A percentile compares a stretch with the other conserved stretches of the same genome.
Conservation (phyloP, 2,888 invertebrate genomes). For the Diplazon laetatorius region DNA sequence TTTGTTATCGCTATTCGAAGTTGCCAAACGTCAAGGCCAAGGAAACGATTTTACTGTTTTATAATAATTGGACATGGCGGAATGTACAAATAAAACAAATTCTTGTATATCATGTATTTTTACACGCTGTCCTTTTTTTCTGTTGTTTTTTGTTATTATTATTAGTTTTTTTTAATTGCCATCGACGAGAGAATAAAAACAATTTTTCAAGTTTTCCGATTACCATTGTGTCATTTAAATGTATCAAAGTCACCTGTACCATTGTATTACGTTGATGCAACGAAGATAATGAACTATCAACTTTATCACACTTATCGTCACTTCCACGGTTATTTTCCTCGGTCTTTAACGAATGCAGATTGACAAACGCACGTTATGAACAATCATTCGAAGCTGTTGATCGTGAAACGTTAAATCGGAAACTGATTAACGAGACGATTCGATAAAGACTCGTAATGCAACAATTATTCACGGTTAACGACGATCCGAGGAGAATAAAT, state of each 20-base stretch:
- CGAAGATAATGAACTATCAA: too few relatives aligned
- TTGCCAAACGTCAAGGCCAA: conserved; percentile 84
- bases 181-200: too few relatives aligned
- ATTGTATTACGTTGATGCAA: too few relatives aligned
- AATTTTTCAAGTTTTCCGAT: too few relatives aligned
- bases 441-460: neutral
- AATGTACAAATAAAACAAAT: conserved; percentile 33
- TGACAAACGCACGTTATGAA: neutral
- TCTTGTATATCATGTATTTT: conserved; percentile 26
- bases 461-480: neutral
- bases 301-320: too few relatives aligned
- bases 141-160: too few relatives aligned
- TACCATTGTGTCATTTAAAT: too few relatives aligned
- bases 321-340: too few relatives aligned
- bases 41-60: conserved; percentile 84
- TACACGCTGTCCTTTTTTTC: neutral
- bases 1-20: conserved; percentile 83
- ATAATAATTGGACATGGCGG: conserved; percentile 67
- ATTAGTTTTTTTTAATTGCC: too few relatives aligned
- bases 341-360: too few relatives aligned
- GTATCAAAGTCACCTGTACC: too few relatives aligned
- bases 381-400: neutral
- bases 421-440: conserved; percentile 14
- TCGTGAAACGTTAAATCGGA: neutral
- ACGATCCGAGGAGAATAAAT: neutral